These are phyloP conservation scores for Phyllotis vaccarum DNA, from an alignment of 2,797 vertebrate genomes.

Conservation along the genomic window DNA sequence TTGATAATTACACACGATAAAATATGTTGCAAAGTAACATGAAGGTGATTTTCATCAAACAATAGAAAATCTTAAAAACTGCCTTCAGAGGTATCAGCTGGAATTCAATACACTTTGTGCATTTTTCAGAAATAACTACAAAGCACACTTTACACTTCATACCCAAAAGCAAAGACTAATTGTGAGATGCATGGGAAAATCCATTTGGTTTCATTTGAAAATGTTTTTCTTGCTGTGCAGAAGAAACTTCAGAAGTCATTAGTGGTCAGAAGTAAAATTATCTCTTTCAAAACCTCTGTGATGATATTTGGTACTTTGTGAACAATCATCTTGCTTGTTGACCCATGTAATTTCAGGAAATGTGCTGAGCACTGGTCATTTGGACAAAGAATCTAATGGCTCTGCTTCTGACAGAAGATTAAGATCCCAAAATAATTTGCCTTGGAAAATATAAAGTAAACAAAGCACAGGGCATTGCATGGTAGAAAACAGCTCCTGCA, in stretches of 20 bases:
- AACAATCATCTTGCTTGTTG: slow-evolving; percentile 86
- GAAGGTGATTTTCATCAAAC: slow-evolving; percentile 80
- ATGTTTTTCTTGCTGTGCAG: slow-evolving; percentile 69
- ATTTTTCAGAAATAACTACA: slow-evolving; percentile 79
- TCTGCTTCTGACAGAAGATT: slow-evolving; percentile 82
- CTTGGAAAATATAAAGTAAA: slow-evolving; percentile 85
- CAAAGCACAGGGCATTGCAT: slow-evolving; percentile 68
- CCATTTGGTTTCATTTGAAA: slow-evolving; percentile 65
- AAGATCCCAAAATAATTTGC: slow-evolving; percentile 83
- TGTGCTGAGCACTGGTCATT: slow-evolving; percentile 63
- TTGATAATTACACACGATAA: slow-evolving; percentile 82
- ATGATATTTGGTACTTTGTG: slow-evolving; percentile 74
- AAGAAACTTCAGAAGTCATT: slow-evolving; percentile 79
- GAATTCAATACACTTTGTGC: slow-evolving; percentile 76
- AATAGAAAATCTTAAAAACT: slow-evolving; percentile 73
- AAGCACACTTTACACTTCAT: slow-evolving; percentile 71
- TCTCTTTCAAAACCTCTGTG: slow-evolving; percentile 76
- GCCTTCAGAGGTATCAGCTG: slow-evolving; percentile 72
- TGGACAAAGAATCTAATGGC: slow-evolving; percentile 75
- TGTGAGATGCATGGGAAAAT: slow-evolving; percentile 77
- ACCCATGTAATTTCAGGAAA: slow-evolving; percentile 85
- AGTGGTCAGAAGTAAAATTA: slow-evolving; percentile 84
- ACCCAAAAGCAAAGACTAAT: slow-evolving; percentile 79
- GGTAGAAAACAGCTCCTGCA: slow-evolving; percentile 78
- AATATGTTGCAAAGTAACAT: slow-evolving; percentile 75